Evolutionary conservation across 2,113 vertebrate genomes (phyloP).

Genomic region (Micromys minutus): DNA sequence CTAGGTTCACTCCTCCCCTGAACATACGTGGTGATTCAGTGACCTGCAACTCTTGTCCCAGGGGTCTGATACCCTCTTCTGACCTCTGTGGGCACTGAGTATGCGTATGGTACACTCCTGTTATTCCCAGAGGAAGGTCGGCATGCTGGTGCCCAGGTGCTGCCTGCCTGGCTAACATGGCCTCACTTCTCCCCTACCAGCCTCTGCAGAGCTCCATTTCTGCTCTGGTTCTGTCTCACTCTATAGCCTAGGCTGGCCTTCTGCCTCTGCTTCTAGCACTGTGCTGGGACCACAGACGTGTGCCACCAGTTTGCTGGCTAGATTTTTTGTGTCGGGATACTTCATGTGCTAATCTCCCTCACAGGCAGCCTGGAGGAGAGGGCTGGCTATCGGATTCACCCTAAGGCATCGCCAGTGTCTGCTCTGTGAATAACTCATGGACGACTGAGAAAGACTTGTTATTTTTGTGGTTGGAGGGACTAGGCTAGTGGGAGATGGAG

Average conservation of each 20-base stretch:
- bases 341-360: too few species aligned
- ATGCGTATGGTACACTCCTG: too few species aligned
- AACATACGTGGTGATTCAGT: background rate
- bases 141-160: background rate
- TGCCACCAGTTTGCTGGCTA: background rate
- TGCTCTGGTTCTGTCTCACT: background rate
- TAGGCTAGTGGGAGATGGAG: background rate
- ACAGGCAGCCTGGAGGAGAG: background rate
- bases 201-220: background rate
- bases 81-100: background rate
- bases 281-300: background rate
- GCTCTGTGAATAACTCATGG: background rate
- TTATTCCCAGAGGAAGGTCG: background rate
- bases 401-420: fast-evolving
- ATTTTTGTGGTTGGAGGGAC: background rate
- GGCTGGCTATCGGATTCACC: background rate
- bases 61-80: background rate
- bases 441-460: background rate
- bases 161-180: background rate
- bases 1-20: background rate
- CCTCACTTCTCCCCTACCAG: background rate
- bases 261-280: background rate
- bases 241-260: background rate
- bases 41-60: background rate
- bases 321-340: background rate